Conservation (phyloP, 2,113 vertebrate genomes). For the Rutilus rutilus region DNA sequence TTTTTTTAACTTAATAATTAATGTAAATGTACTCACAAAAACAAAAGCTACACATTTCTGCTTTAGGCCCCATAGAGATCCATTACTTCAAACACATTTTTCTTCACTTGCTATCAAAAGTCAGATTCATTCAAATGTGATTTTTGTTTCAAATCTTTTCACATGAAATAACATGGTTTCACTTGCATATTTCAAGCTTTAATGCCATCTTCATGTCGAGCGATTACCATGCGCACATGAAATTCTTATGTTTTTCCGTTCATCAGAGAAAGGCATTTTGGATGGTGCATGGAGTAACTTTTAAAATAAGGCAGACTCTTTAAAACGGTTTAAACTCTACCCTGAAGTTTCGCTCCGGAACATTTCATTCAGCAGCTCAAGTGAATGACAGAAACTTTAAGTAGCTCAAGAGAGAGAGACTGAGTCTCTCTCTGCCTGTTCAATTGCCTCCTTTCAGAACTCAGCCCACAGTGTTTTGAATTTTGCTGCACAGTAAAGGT, state of each 20-base stretch:
- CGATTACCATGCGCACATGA: neutral
- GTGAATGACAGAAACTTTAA: slow-evolving; percentile 28
- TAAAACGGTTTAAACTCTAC: neutral
- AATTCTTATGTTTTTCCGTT: neutral
- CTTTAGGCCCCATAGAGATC: neutral
- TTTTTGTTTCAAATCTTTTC: neutral
- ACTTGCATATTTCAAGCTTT: neutral
- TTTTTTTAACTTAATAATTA: neutral
- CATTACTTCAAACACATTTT: neutral
- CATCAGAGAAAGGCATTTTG: neutral
- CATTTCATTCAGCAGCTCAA: slow-evolving; percentile 20
- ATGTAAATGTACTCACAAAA: neutral
- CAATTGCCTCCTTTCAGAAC: slow-evolving; percentile 1
- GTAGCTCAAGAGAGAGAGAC: slow-evolving; percentile 23
- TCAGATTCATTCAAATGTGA: neutral
- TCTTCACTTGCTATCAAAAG: neutral
- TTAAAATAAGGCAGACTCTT: neutral
- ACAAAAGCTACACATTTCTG: neutral
- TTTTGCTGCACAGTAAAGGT: slow-evolving; percentile 14
- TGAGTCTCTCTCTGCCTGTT: slow-evolving; percentile 1
- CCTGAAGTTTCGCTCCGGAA: neutral
- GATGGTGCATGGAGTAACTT: slow-evolving; percentile 2
- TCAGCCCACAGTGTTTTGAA: slow-evolving; percentile 29
- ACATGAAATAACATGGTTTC: neutral
- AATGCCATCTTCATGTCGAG: neutral